A percentile compares a stretch with the other conserved stretches of the same genome.
These are phyloP conservation scores for Astreopora myriophthalma DNA, from an alignment of 64 coral and sea anemone species.

Conservation along the genomic window DNA sequence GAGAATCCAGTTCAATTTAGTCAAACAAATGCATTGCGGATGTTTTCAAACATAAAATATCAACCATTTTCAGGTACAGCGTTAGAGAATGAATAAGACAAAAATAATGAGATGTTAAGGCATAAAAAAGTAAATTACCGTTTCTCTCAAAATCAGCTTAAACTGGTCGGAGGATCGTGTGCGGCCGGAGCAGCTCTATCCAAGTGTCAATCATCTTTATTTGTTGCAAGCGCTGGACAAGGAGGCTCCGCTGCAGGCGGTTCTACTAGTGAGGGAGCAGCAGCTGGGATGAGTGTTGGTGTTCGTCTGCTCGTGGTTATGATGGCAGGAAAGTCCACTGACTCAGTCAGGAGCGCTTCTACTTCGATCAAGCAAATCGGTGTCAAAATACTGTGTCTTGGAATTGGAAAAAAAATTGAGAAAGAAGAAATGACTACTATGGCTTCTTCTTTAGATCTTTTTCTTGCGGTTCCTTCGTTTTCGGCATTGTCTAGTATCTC, in stretches of 20 bases:
- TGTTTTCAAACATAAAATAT: too few relatives aligned
- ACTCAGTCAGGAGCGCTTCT: slow-evolving; percentile 36
- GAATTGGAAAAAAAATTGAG: slow-evolving; percentile 43
- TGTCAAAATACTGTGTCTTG: slow-evolving; percentile 50
- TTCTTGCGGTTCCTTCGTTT: slow-evolving; percentile 26
- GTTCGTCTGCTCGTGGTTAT: slow-evolving; percentile 62
- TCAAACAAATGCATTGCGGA: too few relatives aligned
- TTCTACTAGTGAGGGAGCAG: neutral
- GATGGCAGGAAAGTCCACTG: slow-evolving; percentile 63
- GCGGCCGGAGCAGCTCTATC: slow-evolving; percentile 52
- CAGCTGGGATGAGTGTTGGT: neutral
- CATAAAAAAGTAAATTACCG: too few relatives aligned
- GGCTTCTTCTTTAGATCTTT: slow-evolving; percentile 42
- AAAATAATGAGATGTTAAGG: too few relatives aligned
- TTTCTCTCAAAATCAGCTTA: too few relatives aligned
- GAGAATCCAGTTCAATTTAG: too few relatives aligned
- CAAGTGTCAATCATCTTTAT: slow-evolving; percentile 40
- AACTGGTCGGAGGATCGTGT: slow-evolving; percentile 52
- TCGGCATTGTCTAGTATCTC: slow-evolving; percentile 47
- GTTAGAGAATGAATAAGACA: too few relatives aligned
- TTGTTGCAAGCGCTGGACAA: neutral
- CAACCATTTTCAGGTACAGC: too few relatives aligned
- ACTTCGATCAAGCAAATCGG: slow-evolving; percentile 49
- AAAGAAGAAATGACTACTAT: slow-evolving; percentile 41
- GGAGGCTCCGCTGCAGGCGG: neutral